Conservation (phyloP, 2,888 invertebrate species). For the Orthonevra nobilis region DNA sequence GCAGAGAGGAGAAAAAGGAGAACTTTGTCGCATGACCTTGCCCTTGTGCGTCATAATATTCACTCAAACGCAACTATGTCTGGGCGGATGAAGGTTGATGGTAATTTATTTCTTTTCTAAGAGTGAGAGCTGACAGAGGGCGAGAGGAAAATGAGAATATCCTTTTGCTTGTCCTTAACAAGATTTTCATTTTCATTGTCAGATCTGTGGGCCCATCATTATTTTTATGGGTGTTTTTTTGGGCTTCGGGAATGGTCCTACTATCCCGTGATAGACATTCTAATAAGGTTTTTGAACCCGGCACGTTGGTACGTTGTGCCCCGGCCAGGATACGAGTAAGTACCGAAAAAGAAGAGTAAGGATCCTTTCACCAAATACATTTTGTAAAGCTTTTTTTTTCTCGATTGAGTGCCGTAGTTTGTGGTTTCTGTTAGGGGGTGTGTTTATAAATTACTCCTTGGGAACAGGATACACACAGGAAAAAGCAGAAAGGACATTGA, state of each 20-base stretch:
- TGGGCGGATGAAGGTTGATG: constrained; percentile 29
- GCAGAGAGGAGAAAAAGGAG: constrained; percentile 31
- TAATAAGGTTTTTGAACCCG: constrained; percentile 65
- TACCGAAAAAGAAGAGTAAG: constrained; percentile 4
- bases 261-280: constrained; percentile 44
- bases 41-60: constrained; percentile 51
- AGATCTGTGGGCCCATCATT: constrained; percentile 22
- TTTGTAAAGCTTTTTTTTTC: no score
- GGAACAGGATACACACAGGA: neutral
- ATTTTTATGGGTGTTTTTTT: neutral
- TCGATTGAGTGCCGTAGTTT: constrained; percentile 12
- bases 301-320: constrained; percentile 40
- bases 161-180: constrained; percentile 27
- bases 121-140: no score
- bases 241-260: neutral
- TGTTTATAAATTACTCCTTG: constrained; percentile 54
- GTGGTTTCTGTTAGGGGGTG: constrained; percentile 27
- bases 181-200: constrained; percentile 46
- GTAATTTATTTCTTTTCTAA: constrained; percentile 56
- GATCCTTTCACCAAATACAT: no score
- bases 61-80: constrained; percentile 35
- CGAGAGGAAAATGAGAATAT: constrained; percentile 23
- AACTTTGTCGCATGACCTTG: constrained; percentile 57
- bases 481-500: constrained; percentile 31
- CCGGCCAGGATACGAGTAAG: neutral